Percentiles rank a stretch among this genome's conserved stretches.
These are phyloP conservation scores for Antigone vipio DNA, from an alignment of 2,113 vertebrate species.

Conservation along the genomic window DNA sequence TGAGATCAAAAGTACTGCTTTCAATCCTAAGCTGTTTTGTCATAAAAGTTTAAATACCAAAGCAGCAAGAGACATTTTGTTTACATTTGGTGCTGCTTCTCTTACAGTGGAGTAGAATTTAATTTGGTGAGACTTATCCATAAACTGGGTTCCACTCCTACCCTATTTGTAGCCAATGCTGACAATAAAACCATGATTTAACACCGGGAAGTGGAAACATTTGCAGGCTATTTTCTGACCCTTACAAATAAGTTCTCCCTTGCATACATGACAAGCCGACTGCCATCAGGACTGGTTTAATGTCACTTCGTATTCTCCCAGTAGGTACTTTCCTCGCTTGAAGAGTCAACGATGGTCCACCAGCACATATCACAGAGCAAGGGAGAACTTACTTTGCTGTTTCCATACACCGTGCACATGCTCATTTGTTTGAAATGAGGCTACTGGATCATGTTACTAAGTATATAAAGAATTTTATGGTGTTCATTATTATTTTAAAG, in stretches of 20 bases:
- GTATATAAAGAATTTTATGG: background rate
- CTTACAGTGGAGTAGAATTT: background rate
- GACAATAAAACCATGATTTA: background rate
- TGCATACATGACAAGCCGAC: background rate
- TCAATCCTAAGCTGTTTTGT: background rate
- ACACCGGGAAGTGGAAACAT: background rate
- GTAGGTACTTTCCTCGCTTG: background rate
- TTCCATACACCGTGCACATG: rapidly evolving
- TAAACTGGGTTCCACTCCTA: background rate
- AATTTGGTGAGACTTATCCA: background rate
- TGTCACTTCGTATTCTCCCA: background rate
- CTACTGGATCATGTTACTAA: background rate
- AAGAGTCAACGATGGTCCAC: background rate
- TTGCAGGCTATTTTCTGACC: background rate
- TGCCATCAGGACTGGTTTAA: background rate
- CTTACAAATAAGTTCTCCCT: no score
- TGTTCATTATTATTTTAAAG: background rate
- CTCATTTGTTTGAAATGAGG: background rate
- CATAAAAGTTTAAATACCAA: background rate
- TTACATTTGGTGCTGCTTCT: background rate
- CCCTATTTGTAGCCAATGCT: background rate
- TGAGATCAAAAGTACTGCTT: background rate
- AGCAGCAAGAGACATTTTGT: background rate
- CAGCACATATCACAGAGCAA: background rate
- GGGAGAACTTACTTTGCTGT: background rate